Conservation (phyloP, 2,797 vertebrate genomes). For the Delichon dasypus region DNA sequence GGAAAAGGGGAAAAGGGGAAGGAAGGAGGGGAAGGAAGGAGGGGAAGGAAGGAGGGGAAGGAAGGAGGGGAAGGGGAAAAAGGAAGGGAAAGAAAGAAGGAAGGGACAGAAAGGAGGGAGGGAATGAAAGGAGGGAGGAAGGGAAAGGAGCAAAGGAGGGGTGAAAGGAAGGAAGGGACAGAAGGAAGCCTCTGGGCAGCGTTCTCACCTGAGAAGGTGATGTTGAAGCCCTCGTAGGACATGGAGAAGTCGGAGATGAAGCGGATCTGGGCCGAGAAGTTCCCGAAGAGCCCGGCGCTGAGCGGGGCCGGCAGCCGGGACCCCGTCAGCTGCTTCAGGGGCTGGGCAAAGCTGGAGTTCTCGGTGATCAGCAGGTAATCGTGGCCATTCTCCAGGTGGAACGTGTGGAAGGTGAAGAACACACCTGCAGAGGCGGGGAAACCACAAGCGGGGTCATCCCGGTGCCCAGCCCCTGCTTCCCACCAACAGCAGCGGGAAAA, state of each 20-base stretch:
- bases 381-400: slow-evolving; percentile 95
- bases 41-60: no score
- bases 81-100: no score
- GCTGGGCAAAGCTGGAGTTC: slow-evolving; percentile 92
- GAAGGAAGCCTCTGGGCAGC: background rate
- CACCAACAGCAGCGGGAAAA: rapidly evolving
- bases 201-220: slow-evolving; percentile 92
- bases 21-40: no score
- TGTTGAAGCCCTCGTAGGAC: slow-evolving; percentile 98
- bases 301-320: slow-evolving; percentile 89
- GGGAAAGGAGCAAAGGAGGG: no score
- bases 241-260: slow-evolving; percentile 98
- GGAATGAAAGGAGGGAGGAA: no score
- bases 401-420: slow-evolving; percentile 96
- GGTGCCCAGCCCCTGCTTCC: rapidly evolving
- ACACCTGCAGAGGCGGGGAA: slow-evolving; percentile 77
- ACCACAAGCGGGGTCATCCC: rapidly evolving
- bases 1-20: background rate
- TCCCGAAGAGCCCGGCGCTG: slow-evolving; percentile 93
- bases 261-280: slow-evolving; percentile 96
- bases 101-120: no score
- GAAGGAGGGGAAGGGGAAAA: no score
- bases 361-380: slow-evolving; percentile 95
- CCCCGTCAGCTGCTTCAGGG: slow-evolving; percentile 90
- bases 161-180: rapidly evolving